Conservation (phyloP, 2,797 vertebrate species). For the Synanceia verrucosa region DNA sequence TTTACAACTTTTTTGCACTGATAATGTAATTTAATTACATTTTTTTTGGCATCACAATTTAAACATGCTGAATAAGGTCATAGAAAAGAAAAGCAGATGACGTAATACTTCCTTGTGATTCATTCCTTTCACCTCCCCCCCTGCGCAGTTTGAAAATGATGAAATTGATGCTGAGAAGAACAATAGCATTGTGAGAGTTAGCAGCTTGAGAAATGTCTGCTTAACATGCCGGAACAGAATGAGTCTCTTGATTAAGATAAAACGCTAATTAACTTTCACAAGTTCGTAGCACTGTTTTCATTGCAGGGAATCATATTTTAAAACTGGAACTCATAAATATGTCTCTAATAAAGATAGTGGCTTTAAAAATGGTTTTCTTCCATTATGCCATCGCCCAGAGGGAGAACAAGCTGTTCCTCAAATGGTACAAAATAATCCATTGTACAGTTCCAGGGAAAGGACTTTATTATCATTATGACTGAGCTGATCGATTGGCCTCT, state of each 20-base stretch:
- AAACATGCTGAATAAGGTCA: background rate
- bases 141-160: background rate
- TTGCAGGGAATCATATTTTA: background rate
- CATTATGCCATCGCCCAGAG: background rate
- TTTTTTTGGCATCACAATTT: background rate
- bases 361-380: background rate
- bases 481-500: constrained; percentile 32
- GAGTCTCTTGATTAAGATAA: constrained; percentile 6
- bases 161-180: constrained; percentile 2
- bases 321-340: background rate
- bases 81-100: background rate
- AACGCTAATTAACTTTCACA: background rate
- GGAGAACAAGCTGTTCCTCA: constrained; percentile 10
- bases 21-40: background rate
- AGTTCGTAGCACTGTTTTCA: background rate
- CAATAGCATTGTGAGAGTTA: background rate
- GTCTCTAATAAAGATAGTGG: background rate
- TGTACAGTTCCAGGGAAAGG: constrained; percentile 14
- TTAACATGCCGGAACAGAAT: background rate
- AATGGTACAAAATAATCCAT: constrained; percentile 18
- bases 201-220: background rate
- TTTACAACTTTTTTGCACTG: background rate
- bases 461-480: constrained; percentile 42
- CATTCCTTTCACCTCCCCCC: background rate
- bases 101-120: background rate